phyloP scores from a whole-genome alignment of 1,140 invertebrate species.

The Leptoteleia sp. region DNA sequence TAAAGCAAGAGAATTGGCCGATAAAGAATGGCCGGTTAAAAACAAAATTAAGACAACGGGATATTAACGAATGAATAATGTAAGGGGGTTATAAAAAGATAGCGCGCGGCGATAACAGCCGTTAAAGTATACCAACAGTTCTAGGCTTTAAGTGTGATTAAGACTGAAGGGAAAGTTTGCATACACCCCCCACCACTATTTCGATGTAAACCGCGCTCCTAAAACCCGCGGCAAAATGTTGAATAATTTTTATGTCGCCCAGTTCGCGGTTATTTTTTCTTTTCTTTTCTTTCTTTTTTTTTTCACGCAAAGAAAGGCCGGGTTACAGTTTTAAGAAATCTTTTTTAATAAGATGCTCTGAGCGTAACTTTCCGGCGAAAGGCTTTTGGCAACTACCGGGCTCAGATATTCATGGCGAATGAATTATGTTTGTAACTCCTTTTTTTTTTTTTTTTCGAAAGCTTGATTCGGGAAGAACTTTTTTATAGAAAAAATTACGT shows the following conservation, averaged over 20 bases:
- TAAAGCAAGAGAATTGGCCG: constrained; percentile 10
- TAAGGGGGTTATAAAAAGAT: constrained; percentile 51
- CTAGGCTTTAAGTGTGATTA: constrained; percentile 56
- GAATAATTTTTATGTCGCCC: constrained; percentile 55
- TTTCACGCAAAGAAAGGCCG: constrained; percentile 16
- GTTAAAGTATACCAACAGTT: constrained; percentile 42
- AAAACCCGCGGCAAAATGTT: constrained; percentile 40
- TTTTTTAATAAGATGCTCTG: constrained; percentile 21
- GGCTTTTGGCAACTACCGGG: too few species aligned
- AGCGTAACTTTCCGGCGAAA: too few species aligned
- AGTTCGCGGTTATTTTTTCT: constrained; percentile 37
- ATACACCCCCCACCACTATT: constrained; percentile 30
- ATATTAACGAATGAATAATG: constrained; percentile 57
- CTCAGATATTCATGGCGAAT: too few species aligned
- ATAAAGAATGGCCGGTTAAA: constrained; percentile 12
- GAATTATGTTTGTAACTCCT: too few species aligned
- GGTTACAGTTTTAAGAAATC: constrained; percentile 13
- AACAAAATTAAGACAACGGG: constrained; percentile 43
- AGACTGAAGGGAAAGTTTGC: constrained; percentile 56
- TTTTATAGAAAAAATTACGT: too few species aligned
- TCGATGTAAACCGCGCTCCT: constrained; percentile 44
- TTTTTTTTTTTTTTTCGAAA: too few species aligned
- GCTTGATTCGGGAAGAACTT: too few species aligned
- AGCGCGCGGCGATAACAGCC: constrained; percentile 41
- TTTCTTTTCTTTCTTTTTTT: too few species aligned